Base-by-base conservation (phyloP, 2,113 vertebrate genomes). In the Phalacrocorax pelagicus region DNA sequence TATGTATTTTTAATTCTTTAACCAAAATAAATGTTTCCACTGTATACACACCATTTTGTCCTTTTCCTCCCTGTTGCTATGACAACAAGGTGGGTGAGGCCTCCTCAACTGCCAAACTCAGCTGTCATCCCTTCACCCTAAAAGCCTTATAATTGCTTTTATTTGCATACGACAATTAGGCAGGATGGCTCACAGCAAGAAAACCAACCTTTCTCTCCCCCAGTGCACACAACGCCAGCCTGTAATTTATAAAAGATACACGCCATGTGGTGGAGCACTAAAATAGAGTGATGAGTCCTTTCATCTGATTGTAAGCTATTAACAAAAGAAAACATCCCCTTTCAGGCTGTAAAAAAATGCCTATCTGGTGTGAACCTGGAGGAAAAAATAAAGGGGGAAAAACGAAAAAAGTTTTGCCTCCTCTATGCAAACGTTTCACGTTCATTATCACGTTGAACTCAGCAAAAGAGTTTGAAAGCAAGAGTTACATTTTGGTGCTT, bases 101-200 rank as follows among this genome's bases (percentile, higher is more conserved):
- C 98, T 98, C 98, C 98, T 98, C 98, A 99, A 98, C 98, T 99
- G 98, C 98, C 99, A 99, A 98, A 99, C 99, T 99, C 99, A 99
- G 99, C 99, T 99, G 99, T 99, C 99, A 99, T 99, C 99, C 98
- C 98, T 99, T 99, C 99, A 99, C 99, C 99, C 99, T 99, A 99
- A 99, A 99, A 99, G 99, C 99, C 99, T 99, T 99, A 99, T 99
- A 99, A 99, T 99, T 99, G 99, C 99, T 99, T 99, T 99, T 99
- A 99, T 99, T 99, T 99, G 99, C 99, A 99, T 99, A 99, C 98
- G 98, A 99, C 99, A 99, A 99, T 99, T 99, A 99, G 99, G 99
- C 99, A 99, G 99, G 99, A 99, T 99, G 99, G 99, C 99, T 99
- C 99, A 99, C 99, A 99, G 99, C 98, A 98, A 99, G 99, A 98